Conservation (phyloP, 2,888 invertebrate species). For the Germaria angustata region DNA sequence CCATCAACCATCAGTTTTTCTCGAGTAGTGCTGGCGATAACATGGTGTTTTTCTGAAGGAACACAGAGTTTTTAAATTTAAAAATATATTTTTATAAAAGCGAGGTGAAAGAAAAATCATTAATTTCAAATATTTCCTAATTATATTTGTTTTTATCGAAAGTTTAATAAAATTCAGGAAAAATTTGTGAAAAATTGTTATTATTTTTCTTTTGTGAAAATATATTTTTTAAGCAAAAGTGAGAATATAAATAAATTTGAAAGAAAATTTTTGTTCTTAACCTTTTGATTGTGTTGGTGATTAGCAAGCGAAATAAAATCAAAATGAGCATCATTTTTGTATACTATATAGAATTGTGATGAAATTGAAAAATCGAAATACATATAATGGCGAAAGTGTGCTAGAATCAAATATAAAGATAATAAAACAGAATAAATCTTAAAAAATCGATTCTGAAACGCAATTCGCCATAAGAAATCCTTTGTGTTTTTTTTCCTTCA, state of each 20-base stretch:
- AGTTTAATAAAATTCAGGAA: background rate
- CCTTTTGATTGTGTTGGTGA: constrained; percentile 34
- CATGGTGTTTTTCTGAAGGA: constrained; percentile 51
- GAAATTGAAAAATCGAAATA: constrained; percentile 33
- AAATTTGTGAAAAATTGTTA: background rate
- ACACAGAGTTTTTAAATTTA: background rate
- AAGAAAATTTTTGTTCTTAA: constrained; percentile 17
- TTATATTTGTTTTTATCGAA: background rate
- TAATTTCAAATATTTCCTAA: background rate
- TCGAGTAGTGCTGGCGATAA: constrained; percentile 76
- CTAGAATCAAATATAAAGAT: constrained; percentile 23
- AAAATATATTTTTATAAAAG: background rate
- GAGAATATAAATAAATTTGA: background rate
- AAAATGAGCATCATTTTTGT: constrained; percentile 39
- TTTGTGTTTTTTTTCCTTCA: constrained; percentile 56
- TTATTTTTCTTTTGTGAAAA: background rate
- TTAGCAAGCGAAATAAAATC: constrained; percentile 3
- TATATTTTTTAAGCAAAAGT: background rate
- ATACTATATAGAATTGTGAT: constrained; percentile 45
- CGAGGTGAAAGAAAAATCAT: background rate
- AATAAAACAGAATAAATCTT: constrained; percentile 52
- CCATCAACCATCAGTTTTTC: constrained; percentile 77
- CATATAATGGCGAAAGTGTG: constrained; percentile 9
- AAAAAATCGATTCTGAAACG: constrained; percentile 54
- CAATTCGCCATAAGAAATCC: constrained; percentile 61